Evolutionary conservation across 2,797 vertebrate genomes (phyloP).

Genomic region (Pteropus rufus): DNA sequence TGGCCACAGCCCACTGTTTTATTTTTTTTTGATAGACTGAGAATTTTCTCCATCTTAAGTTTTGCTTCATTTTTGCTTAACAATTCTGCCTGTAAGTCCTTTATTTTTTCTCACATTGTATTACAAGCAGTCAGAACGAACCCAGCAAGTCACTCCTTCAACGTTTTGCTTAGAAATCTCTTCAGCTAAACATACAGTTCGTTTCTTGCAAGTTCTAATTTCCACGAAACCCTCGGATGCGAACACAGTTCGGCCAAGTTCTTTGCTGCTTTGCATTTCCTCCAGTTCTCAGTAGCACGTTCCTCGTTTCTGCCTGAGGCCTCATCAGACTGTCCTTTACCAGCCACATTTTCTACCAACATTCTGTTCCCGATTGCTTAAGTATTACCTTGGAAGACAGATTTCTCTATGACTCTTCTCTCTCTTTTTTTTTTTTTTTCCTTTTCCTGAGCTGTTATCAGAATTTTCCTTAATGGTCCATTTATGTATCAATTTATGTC

Average conservation of each 20-base stretch:
- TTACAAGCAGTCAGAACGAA: background rate
- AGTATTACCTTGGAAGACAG: background rate
- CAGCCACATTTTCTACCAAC: background rate
- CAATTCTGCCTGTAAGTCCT: background rate
- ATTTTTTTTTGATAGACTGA: background rate
- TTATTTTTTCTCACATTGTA: background rate
- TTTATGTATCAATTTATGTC: background rate
- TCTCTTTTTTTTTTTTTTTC: background rate
- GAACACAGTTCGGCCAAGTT: background rate
- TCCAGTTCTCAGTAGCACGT: background rate
- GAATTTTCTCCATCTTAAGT: background rate
- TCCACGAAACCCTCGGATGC: too few species aligned
- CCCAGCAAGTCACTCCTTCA: background rate
- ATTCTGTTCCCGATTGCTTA: background rate
- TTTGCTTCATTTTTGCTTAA: background rate
- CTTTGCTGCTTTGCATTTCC: background rate
- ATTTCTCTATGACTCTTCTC: background rate
- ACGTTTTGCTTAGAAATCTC: background rate
- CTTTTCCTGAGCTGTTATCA: background rate
- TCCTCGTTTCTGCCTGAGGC: background rate
- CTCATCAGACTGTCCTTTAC: background rate
- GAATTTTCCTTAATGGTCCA: background rate
- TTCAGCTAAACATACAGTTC: background rate
- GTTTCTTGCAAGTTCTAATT: background rate
- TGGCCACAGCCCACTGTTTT: background rate